A percentile compares a stretch with the other conserved stretches of the same genome.
Conservation (phyloP, 2,797 vertebrate genomes). For the Lophotriccus pileatus region DNA sequence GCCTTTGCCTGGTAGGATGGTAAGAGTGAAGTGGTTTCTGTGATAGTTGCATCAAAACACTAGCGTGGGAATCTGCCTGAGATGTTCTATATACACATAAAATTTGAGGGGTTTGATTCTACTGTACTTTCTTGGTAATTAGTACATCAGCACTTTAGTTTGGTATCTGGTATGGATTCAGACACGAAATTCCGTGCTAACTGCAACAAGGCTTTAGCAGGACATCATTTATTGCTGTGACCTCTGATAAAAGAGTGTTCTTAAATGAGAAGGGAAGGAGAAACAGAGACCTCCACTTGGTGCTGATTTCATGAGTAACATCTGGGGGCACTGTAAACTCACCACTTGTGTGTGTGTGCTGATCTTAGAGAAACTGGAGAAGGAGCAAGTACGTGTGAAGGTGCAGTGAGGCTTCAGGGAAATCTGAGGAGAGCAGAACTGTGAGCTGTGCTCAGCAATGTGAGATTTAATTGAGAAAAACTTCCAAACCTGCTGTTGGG, state of each 20-base stretch:
- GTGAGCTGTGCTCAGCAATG: background rate
- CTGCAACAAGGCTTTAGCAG: background rate
- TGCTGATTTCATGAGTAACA: constrained; percentile 5
- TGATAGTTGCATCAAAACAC: background rate
- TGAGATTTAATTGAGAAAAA: constrained; percentile 20
- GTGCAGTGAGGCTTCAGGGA: background rate
- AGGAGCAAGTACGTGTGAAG: background rate
- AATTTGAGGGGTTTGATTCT: background rate
- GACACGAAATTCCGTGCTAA: background rate
- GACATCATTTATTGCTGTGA: background rate
- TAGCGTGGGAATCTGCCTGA: background rate
- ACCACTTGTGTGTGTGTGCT: background rate
- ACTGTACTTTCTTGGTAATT: background rate
- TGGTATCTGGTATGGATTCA: background rate
- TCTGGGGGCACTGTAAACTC: constrained; percentile 50
- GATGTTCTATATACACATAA: background rate
- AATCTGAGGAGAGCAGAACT: background rate
- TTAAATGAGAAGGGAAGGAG: background rate
- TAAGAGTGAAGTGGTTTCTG: background rate
- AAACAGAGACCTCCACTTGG: background rate
- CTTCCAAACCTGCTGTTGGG: background rate
- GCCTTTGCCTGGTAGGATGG: background rate
- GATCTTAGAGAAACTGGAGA: background rate
- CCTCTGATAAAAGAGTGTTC: background rate
- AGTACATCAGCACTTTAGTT: background rate